These are phyloP conservation scores for Hippocampus kuda DNA, from an alignment of 2,797 vertebrate genomes.

Conservation along the genomic window DNA sequence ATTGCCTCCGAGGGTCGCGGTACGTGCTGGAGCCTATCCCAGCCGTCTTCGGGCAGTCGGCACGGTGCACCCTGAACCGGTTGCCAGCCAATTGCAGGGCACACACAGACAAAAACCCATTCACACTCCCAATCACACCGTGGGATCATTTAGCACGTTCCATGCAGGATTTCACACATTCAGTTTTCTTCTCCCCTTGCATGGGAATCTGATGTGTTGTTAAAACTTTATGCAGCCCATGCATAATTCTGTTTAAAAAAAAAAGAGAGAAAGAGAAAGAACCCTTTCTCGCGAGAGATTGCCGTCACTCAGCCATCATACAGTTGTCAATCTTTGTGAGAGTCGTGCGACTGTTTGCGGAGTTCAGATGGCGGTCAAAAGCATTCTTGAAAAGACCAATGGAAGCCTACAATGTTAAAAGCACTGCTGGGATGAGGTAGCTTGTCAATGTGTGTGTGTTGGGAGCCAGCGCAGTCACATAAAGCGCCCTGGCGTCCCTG, in stretches of 20 bases:
- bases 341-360: background rate
- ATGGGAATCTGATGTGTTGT: background rate
- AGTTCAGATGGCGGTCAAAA: constrained; percentile 44
- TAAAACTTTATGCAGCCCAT: background rate
- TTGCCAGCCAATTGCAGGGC: too few species aligned
- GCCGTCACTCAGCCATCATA: constrained; percentile 20
- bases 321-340: background rate
- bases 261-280: background rate
- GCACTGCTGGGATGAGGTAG: constrained; percentile 28
- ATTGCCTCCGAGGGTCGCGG: too few species aligned
- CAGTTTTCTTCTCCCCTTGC: too few species aligned
- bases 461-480: constrained; percentile 12
- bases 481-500: constrained; percentile 28
- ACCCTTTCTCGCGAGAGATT: background rate
- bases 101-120: too few species aligned
- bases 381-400: constrained; percentile 37
- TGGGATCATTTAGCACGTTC: too few species aligned
- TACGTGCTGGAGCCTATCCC: too few species aligned
- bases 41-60: too few species aligned
- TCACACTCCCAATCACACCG: too few species aligned
- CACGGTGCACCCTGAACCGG: too few species aligned
- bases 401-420: constrained; percentile 26
- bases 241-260: background rate
- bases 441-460: constrained; percentile 19
- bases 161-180: too few species aligned